phyloP scores from a whole-genome alignment of 2,797 vertebrate species.

The Kryptolebias ocellatus region DNA sequence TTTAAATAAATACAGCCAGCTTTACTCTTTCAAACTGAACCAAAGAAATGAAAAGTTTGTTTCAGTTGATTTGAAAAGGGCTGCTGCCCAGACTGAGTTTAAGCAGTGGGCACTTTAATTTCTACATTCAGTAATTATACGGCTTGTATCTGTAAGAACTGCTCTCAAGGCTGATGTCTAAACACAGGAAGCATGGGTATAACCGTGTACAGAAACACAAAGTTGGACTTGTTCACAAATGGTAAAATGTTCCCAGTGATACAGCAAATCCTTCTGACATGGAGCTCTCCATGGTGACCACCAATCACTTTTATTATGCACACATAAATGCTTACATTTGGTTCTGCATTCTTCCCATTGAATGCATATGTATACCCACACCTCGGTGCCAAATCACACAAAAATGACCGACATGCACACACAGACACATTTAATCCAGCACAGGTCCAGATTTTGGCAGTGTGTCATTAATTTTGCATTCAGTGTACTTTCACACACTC shows the following conservation, averaged over 20 bases:
- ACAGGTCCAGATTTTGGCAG: slow-evolving; percentile 77
- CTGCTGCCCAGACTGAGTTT: slow-evolving; percentile 54
- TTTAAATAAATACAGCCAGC: slow-evolving; percentile 30
- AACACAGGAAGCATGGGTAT: slow-evolving; percentile 64
- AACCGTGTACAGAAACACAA: slow-evolving; percentile 22
- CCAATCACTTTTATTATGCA: slow-evolving; percentile 16
- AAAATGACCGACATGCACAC: slow-evolving; percentile 35
- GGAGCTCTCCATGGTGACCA: slow-evolving; percentile 6
- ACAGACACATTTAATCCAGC: slow-evolving; percentile 50
- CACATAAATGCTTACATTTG: neutral
- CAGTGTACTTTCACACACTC: slow-evolving; percentile 81
- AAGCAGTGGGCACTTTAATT: slow-evolving; percentile 60
- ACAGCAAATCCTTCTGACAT: slow-evolving; percentile 31
- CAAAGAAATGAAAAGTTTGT: slow-evolving; percentile 38
- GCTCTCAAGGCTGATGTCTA: slow-evolving; percentile 66
- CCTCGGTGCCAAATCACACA: slow-evolving; percentile 25
- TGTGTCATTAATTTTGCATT: slow-evolving; percentile 70
- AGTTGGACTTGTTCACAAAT: slow-evolving; percentile 19
- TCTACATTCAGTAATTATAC: slow-evolving; percentile 72
- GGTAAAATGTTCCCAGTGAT: slow-evolving; percentile 24
- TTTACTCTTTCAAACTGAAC: slow-evolving; percentile 33
- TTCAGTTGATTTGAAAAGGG: slow-evolving; percentile 39
- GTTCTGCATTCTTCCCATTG: slow-evolving; percentile 7
- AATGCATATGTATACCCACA: slow-evolving; percentile 12
- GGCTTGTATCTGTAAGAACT: slow-evolving; percentile 59